Evolutionary conservation across 2,113 vertebrate species (phyloP).

Genomic region (Leuciscus idus): DNA sequence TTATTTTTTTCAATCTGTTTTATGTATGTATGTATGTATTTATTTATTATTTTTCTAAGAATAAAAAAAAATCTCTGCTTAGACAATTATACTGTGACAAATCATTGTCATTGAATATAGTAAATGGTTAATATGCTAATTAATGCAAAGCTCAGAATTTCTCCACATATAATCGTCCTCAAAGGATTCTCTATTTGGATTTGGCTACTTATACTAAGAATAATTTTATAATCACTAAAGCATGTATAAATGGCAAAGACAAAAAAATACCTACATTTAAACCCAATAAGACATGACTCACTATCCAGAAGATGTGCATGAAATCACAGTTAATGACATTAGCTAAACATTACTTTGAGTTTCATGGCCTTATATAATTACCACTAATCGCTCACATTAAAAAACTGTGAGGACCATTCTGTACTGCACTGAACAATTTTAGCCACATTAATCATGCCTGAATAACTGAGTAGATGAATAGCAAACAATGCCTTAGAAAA

Average conservation of each 20-base stretch:
- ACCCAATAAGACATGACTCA: neutral
- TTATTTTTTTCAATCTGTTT: neutral
- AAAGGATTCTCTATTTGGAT: neutral
- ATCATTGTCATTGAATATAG: too few relatives aligned
- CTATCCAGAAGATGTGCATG: neutral
- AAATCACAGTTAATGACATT: neutral
- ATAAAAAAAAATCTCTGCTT: neutral
- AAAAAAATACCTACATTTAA: neutral
- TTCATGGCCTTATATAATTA: neutral
- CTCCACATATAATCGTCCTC: neutral
- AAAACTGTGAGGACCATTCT: neutral
- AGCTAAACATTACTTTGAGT: neutral
- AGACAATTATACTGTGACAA: neutral
- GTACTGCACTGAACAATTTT: neutral
- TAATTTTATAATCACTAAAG: neutral
- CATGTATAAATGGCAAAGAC: neutral
- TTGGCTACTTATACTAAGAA: neutral
- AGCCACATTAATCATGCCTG: neutral
- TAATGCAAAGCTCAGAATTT: neutral
- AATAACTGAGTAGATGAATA: neutral
- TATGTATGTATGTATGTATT: too few relatives aligned
- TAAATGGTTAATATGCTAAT: neutral
- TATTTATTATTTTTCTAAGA: neutral
- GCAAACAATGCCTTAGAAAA: neutral
- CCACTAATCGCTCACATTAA: neutral